Conservation (phyloP, 2,797 vertebrate genomes). For the Squalus acanthias region DNA sequence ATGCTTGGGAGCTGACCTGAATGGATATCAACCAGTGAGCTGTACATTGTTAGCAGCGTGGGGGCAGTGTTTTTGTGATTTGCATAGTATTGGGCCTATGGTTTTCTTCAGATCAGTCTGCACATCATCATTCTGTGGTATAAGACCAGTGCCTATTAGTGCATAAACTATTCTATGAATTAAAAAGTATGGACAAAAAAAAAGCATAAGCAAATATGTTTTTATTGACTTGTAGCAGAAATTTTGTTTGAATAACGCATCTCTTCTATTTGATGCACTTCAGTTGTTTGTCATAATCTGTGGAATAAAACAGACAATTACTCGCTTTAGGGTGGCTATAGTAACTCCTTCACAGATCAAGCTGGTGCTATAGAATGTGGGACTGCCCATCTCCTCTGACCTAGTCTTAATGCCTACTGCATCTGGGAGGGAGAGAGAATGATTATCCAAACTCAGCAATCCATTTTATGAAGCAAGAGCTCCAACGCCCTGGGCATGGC, state of each 20-base stretch:
- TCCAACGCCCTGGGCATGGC: background rate
- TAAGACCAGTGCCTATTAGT: background rate
- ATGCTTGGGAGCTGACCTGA: background rate
- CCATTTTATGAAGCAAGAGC: background rate
- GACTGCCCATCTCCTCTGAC: too few relatives aligned
- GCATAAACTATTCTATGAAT: background rate
- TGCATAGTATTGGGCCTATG: background rate
- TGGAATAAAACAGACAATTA: background rate
- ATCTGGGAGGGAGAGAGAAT: background rate
- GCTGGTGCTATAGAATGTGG: background rate
- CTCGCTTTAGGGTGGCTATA: too few relatives aligned
- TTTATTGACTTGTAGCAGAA: background rate
- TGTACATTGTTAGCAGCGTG: background rate
- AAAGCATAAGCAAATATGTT: background rate
- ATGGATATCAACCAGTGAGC: background rate
- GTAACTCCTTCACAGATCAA: background rate
- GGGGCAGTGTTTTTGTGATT: background rate
- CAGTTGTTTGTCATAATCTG: conserved; percentile 24
- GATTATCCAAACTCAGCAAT: background rate
- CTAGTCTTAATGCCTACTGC: background rate
- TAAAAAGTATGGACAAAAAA: too few relatives aligned
- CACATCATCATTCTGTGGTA: background rate
- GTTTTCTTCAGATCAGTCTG: background rate
- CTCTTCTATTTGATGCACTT: background rate
- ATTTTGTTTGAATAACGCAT: background rate